These are phyloP conservation scores for Tragelaphus oryx DNA, from an alignment of 2,797 vertebrate species.

Conservation along the genomic window DNA sequence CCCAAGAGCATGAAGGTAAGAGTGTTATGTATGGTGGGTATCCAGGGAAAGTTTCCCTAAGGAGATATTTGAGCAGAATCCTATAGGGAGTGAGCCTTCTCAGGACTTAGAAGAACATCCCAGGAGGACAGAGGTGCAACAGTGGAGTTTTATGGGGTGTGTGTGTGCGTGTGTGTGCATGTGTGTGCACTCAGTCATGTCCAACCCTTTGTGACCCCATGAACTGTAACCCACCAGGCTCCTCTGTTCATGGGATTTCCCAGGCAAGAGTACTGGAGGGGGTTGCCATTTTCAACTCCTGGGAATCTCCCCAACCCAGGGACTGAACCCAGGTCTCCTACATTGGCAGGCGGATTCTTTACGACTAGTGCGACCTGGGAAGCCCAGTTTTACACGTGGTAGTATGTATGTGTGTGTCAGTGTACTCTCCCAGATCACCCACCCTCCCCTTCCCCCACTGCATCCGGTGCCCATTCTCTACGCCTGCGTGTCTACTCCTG, in stretches of 20 bases:
- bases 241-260: background rate
- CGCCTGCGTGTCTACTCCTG: background rate
- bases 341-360: background rate
- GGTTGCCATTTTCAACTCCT: background rate
- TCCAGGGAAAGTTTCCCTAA: background rate
- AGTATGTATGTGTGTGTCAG: background rate
- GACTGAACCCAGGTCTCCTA: background rate
- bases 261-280: background rate
- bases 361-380: background rate
- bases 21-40: rapidly evolving
- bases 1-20: background rate
- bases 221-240: background rate
- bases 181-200: rapidly evolving
- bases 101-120: background rate
- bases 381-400: background rate
- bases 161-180: rapidly evolving
- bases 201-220: background rate
- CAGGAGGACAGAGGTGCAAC: background rate
- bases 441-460: background rate
- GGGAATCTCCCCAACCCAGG: background rate
- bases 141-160: background rate
- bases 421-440: background rate
- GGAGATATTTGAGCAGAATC: background rate
- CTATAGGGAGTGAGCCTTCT: background rate
- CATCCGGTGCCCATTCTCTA: background rate